Percentiles rank a stretch among this genome's conserved stretches.
phyloP scores from a whole-genome alignment of 2,888 invertebrate genomes.

The Tigriopus californicus region DNA sequence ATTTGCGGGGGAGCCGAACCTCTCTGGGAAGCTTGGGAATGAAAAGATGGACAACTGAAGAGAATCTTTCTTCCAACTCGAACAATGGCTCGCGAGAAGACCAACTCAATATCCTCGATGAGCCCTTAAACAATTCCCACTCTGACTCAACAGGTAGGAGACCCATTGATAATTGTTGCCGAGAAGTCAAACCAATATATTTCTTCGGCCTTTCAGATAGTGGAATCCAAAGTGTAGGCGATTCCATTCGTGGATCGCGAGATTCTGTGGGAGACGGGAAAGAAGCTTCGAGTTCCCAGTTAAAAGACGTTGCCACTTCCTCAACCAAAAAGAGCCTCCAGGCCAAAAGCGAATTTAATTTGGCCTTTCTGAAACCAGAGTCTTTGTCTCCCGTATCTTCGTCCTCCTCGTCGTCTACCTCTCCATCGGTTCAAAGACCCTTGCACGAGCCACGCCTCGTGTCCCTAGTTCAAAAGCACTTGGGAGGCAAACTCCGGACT shows the following conservation, averaged over 20 bases:
- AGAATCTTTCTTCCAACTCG: conserved; percentile 3
- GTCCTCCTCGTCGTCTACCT: neutral
- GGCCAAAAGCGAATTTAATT: neutral
- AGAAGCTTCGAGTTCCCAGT: neutral
- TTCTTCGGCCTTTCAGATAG: neutral
- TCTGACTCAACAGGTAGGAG: neutral
- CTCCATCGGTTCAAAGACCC: neutral
- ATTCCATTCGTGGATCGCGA: conserved; percentile 6
- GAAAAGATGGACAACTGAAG: conserved; percentile 11
- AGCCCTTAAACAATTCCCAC: neutral
- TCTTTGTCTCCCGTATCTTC: neutral
- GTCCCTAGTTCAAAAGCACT: conserved; percentile 45
- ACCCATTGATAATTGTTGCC: neutral
- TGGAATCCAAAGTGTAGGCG: conserved; percentile 10
- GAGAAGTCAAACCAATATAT: neutral
- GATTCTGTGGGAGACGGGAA: conserved; percentile 6
- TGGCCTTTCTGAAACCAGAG: neutral
- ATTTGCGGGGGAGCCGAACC: neutral
- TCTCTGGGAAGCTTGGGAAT: neutral
- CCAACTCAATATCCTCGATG: neutral
- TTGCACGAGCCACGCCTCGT: conserved; percentile 14
- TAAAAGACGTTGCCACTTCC: neutral
- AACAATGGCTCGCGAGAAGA: neutral
- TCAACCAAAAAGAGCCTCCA: neutral
- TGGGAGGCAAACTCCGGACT: conserved; percentile 55